Conservation (phyloP, 2,797 vertebrate genomes). For the Myotis myotis region DNA sequence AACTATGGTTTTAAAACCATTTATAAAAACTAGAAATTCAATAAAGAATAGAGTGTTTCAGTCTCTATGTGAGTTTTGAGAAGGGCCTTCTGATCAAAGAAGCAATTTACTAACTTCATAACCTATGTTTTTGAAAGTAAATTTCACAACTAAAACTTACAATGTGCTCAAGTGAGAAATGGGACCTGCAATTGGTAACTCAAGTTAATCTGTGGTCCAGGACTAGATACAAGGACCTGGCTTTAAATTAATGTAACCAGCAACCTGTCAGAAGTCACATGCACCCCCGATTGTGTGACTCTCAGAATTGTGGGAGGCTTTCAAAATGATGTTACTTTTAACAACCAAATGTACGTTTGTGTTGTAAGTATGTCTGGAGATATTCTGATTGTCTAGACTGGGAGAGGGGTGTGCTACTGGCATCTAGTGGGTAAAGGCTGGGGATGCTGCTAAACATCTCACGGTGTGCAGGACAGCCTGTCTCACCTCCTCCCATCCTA, state of each 20-base stretch:
- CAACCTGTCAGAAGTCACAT: background rate
- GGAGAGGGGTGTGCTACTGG: background rate
- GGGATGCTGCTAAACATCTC: background rate
- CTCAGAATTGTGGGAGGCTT: background rate
- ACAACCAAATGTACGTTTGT: background rate
- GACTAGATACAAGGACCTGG: too few species aligned
- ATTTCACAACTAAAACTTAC: conserved; percentile 6
- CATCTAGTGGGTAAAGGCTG: background rate
- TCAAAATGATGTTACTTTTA: background rate
- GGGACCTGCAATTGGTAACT: background rate
- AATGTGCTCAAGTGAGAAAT: background rate
- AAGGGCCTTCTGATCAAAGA: background rate
- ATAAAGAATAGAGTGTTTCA: background rate
- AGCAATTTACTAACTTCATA: background rate
- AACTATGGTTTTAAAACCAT: background rate
- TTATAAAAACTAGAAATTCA: background rate
- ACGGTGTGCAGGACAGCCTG: background rate
- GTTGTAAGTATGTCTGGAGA: background rate
- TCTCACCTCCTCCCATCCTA: background rate
- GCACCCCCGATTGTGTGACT: background rate
- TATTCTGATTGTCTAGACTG: background rate
- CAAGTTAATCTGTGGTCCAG: background rate
- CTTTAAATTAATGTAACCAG: background rate
- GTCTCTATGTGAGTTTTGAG: background rate
- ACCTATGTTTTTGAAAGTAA: background rate